Base-by-base conservation (phyloP, 2,797 vertebrate species). In the Odontamblyopus rebecca region DNA sequence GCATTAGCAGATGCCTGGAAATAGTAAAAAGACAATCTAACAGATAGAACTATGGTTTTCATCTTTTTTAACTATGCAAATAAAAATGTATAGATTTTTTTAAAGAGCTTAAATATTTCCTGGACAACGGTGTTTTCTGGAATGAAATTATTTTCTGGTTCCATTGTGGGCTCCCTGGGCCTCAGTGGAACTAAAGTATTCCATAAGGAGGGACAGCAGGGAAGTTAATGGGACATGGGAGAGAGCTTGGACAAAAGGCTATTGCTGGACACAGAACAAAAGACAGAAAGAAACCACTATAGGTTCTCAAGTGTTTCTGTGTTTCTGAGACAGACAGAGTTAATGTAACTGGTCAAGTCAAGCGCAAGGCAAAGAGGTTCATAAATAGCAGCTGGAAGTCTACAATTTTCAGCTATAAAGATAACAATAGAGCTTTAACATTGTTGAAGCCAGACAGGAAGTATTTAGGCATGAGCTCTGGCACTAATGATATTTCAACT, bases 1-100 rank as follows among this genome's bases (percentile, higher is more conserved):
- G 78, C 63, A 82, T 84, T 86, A 74, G 67, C 85, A 88, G 85
- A 85, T 84, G 85, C 87, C 80, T 85, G 56, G 32, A 81, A 77
- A 82, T 50, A 74, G 79, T 29, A 38, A 51, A 79, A 75, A 65
- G 71, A 73, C 72, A 85, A 82, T 78, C 76, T 77, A 81, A 66
- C 16, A 30, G 38, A 72, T 76, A 82, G 30, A 60, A 74, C 44
- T 63, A 68, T 13, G 15, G 44, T 16, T 48, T 13, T 44, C 50
- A 3, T 2, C 57, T 60, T 59, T 27, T 23, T 35, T 62, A 8
- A 12, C 44, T 65, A 23, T 61, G 16, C 26, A 3, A 41, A 27
- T 48, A 29, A 62, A 27, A 77, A 65, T 61, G 73, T 60, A 27
- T 18, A 73, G 53, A 59, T 54, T 51, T 62, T 11, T 64, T 64